These are phyloP conservation scores for Gopherus flavomarginatus DNA, from an alignment of 2,113 vertebrate species.

Conservation along the genomic window DNA sequence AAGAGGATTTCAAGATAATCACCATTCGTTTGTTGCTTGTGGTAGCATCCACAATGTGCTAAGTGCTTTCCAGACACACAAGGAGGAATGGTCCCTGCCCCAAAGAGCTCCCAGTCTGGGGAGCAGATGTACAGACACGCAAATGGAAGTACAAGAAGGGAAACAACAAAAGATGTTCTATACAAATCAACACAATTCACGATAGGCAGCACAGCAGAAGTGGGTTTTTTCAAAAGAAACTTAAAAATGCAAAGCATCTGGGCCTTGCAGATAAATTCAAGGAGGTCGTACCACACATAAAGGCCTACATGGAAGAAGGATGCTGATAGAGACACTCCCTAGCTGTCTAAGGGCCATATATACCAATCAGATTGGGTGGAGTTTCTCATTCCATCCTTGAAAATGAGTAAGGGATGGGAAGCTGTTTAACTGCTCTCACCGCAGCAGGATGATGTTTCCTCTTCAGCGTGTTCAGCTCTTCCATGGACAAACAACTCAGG, in stretches of 20 bases:
- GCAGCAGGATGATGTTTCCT: neutral
- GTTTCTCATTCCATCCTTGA: neutral
- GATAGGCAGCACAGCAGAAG: neutral
- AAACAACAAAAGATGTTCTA: neutral
- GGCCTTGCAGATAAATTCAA: neutral
- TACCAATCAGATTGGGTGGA: neutral
- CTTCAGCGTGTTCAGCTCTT: neutral
- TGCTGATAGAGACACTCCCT: neutral
- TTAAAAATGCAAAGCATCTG: neutral
- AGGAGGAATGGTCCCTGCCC: neutral
- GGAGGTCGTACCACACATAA: neutral
- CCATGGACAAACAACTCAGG: neutral
- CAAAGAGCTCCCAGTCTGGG: neutral
- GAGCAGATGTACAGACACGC: neutral
- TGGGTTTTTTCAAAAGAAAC: neutral
- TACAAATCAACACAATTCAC: neutral
- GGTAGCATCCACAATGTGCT: neutral
- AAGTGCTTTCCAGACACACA: neutral
- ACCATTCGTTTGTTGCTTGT: neutral
- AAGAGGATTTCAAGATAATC: neutral
- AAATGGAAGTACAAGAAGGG: neutral
- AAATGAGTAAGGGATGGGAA: neutral
- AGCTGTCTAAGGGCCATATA: neutral
- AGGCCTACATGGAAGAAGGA: neutral
- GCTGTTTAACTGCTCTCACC: neutral